Percentiles rank a stretch among this genome's conserved stretches.
Conservation (phyloP, 2,113 vertebrate genomes). For the Chitala chitala region DNA sequence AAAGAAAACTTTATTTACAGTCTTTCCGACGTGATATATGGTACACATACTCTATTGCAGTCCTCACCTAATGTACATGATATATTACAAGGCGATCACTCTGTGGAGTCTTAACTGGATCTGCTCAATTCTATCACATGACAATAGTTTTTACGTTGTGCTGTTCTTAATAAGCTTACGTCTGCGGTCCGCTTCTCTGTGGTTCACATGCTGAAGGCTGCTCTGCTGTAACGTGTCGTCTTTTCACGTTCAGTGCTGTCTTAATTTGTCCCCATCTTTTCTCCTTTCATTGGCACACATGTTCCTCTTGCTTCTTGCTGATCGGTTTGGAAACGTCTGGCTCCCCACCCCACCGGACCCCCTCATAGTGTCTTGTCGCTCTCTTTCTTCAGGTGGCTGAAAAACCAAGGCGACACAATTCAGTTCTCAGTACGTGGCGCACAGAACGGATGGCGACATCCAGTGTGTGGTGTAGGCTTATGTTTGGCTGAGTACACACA, state of each 20-base stretch:
- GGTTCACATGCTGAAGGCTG: conserved; percentile 28
- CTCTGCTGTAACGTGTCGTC: conserved; percentile 21
- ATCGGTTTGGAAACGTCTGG: conserved; percentile 31
- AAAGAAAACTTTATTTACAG: conserved; percentile 58
- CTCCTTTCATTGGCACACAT: conserved; percentile 31
- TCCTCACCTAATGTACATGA: conserved; percentile 56
- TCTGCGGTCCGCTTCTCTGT: conserved; percentile 7
- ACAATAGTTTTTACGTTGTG: conserved; percentile 35
- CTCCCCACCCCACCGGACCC: conserved; percentile 47
- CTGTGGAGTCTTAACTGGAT: conserved; percentile 18
- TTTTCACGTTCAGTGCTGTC: conserved; percentile 26
- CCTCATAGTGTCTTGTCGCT: conserved; percentile 95
- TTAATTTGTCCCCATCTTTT: conserved; percentile 36
- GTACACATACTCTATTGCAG: conserved; percentile 52
- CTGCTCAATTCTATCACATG: conserved; percentile 11
- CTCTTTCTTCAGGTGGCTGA: conserved; percentile 97
- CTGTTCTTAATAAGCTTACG: neutral
- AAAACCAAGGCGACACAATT: conserved; percentile 26
- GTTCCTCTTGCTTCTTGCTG: conserved; percentile 25
- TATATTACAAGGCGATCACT: conserved; percentile 54
- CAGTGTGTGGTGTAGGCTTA: no score
- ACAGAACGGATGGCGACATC: no score
- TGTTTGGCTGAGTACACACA: no score
- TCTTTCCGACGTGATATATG: conserved; percentile 59
- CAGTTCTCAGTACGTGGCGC: no score